phyloP scores from a whole-genome alignment of 2,888 invertebrate genomes.

The Agonopterix alstromeriana region DNA sequence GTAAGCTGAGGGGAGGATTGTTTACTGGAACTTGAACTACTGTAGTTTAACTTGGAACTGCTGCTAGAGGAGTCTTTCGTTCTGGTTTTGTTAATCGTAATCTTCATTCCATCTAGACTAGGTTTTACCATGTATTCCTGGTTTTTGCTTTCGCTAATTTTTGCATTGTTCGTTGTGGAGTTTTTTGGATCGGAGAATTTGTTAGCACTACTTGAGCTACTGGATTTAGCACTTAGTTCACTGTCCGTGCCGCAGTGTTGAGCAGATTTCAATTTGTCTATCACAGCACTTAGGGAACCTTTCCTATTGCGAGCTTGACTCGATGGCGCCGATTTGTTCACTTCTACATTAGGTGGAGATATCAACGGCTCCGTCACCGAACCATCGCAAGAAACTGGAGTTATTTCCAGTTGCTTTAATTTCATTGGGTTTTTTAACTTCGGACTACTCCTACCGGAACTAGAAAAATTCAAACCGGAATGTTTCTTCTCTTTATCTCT shows the following conservation, averaged over 20 bases:
- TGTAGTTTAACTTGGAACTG: slow-evolving; percentile 60
- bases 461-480: slow-evolving; percentile 65
- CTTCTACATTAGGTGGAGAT: slow-evolving; percentile 73
- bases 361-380: slow-evolving; percentile 60
- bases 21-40: slow-evolving; percentile 60
- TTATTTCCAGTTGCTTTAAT: slow-evolving; percentile 81
- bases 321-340: slow-evolving; percentile 78
- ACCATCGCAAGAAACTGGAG: slow-evolving; percentile 71
- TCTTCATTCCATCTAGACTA: slow-evolving; percentile 92
- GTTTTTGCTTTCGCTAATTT: slow-evolving; percentile 76
- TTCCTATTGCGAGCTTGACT: slow-evolving; percentile 82
- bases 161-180: slow-evolving; percentile 50
- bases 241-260: slow-evolving; percentile 80
- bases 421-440: slow-evolving; percentile 82
- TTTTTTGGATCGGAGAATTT: slow-evolving; percentile 71
- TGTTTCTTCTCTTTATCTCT: slow-evolving; percentile 77
- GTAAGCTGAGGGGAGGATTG: slow-evolving; percentile 67
- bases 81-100: slow-evolving; percentile 93
- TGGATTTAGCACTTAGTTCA: slow-evolving; percentile 62
- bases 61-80: slow-evolving; percentile 80
- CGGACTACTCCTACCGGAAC: slow-evolving; percentile 79
- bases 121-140: slow-evolving; percentile 94
- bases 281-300: slow-evolving; percentile 88
- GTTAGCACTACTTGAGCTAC: slow-evolving; percentile 51
- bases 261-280: slow-evolving; percentile 89